phyloP scores from a whole-genome alignment of 2,113 vertebrate genomes.

The Ammodytes marinus region DNA sequence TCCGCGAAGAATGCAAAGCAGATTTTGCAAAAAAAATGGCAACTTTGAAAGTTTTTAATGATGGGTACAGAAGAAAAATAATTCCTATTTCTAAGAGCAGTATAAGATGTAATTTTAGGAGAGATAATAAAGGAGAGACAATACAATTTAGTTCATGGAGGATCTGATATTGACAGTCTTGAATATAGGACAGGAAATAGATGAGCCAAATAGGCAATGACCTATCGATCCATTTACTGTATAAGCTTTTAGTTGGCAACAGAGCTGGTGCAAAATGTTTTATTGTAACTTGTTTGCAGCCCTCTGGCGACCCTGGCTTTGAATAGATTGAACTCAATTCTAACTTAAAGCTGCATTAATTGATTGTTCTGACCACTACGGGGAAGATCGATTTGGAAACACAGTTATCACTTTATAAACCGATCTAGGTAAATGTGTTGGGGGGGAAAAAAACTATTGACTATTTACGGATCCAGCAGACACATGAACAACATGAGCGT shows the following conservation, averaged over 20 bases:
- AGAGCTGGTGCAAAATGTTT: background rate
- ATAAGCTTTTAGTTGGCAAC: constrained; percentile 3
- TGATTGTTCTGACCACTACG: background rate
- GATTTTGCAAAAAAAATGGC: constrained; percentile 35
- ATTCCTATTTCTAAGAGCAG: background rate
- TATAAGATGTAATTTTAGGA: background rate
- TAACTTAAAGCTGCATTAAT: background rate
- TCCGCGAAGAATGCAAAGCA: constrained; percentile 16
- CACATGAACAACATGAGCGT: no score
- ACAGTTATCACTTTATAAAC: background rate
- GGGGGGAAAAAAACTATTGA: background rate
- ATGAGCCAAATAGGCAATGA: constrained; percentile 29
- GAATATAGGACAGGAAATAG: constrained; percentile 26
- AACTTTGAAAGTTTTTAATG: background rate
- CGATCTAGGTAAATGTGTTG: background rate
- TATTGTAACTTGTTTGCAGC: background rate
- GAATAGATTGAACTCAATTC: background rate
- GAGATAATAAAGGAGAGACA: constrained; percentile 22
- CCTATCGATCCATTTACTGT: constrained; percentile 14
- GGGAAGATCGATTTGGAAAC: background rate
- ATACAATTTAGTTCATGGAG: constrained; percentile 33
- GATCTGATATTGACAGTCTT: constrained; percentile 23
- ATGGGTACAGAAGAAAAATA: constrained; percentile 1
- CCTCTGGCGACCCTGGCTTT: background rate
- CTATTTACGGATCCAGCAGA: background rate